Conservation (phyloP, 2,888 invertebrate species). For the Opisthograptis luteolata region DNA sequence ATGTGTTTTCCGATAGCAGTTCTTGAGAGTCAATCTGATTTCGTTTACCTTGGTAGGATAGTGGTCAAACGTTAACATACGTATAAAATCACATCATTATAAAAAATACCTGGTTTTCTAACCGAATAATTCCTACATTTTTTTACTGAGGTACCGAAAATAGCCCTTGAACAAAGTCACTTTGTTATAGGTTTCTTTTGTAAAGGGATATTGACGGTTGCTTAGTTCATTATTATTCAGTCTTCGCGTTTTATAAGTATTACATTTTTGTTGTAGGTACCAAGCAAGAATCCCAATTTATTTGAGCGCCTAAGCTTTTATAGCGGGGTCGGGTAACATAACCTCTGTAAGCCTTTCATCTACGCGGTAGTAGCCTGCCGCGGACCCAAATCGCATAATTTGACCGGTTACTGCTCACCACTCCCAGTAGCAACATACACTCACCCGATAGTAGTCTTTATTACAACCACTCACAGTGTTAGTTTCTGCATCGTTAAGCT, state of each 20-base stretch:
- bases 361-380: slow-evolving; percentile 42
- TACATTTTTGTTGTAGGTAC: slow-evolving; percentile 41
- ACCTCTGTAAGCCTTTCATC: slow-evolving; percentile 62
- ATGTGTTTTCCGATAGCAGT: too few relatives aligned
- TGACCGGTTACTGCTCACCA: slow-evolving; percentile 41
- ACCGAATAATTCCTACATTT: background rate
- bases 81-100: too few relatives aligned
- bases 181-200: background rate
- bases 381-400: slow-evolving; percentile 56
- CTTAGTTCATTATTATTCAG: slow-evolving; percentile 7
- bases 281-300: slow-evolving; percentile 45
- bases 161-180: background rate
- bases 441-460: slow-evolving; percentile 30
- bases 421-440: slow-evolving; percentile 14
- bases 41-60: too few relatives aligned
- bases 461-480: slow-evolving; percentile 18
- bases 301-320: slow-evolving; percentile 50
- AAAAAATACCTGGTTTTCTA: background rate
- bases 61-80: too few relatives aligned
- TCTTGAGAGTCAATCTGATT: too few relatives aligned
- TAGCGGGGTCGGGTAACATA: slow-evolving; percentile 48
- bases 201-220: background rate
- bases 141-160: background rate
- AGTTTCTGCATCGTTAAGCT: slow-evolving; percentile 9
- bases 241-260: slow-evolving; percentile 10